Conservation (phyloP, 2,113 vertebrate species). For the Gobio gobio region DNA sequence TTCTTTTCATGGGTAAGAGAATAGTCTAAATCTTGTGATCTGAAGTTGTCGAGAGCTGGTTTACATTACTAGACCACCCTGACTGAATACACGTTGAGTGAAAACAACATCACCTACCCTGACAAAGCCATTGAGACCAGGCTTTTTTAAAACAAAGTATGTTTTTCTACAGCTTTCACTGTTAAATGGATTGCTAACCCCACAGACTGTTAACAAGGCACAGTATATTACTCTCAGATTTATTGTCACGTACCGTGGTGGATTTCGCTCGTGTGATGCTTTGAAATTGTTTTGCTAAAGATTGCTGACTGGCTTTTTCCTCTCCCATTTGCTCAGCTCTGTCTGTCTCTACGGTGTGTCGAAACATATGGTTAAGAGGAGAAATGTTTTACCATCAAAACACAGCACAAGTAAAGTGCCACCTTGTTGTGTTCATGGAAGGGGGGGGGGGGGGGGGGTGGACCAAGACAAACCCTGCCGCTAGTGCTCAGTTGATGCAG, state of each 20-base stretch:
- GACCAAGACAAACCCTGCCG: not conserved
- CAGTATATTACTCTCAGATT: constrained; percentile 54
- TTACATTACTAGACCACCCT: constrained; percentile 41
- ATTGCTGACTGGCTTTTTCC: constrained; percentile 45
- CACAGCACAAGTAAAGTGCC: not conserved
- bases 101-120: constrained; percentile 42
- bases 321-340: constrained; percentile 18
- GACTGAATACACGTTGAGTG: constrained; percentile 27
- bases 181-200: constrained; percentile 55
- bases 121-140: constrained; percentile 38
- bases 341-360: not conserved
- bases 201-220: constrained; percentile 21
- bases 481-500: constrained; percentile 2
- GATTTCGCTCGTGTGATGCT: constrained; percentile 15
- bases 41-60: constrained; percentile 28
- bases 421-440: not conserved
- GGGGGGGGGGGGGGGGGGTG: not conserved
- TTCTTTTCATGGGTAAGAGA: constrained; percentile 4
- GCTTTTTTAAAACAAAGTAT: constrained; percentile 31
- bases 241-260: constrained; percentile 27
- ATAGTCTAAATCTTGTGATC: not conserved
- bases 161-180: constrained; percentile 43
- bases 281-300: constrained; percentile 41
- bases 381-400: constrained; percentile 37
- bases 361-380: constrained; percentile 29